A percentile compares a stretch with the other conserved stretches of the same genome.
phyloP scores from a whole-genome alignment of 1,140 invertebrate genomes.

The Aporrectodea caliginosa region DNA sequence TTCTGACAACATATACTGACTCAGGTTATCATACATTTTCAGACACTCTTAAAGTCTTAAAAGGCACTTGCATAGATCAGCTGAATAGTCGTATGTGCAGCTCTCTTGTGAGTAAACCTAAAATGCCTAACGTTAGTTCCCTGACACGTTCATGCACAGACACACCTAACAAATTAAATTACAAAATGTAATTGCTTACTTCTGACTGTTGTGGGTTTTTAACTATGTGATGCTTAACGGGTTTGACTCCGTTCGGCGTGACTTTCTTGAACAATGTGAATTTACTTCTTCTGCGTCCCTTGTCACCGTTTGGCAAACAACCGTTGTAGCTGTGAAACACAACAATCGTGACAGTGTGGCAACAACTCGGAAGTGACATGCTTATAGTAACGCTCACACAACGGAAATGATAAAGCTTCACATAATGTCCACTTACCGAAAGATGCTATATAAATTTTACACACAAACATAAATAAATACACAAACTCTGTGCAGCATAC shows the following conservation, averaged over 20 bases:
- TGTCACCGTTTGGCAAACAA: slow-evolving; percentile 82
- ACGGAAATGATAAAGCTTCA: background rate
- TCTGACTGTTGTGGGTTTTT: slow-evolving; percentile 70
- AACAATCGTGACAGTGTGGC: background rate
- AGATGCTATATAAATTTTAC: background rate
- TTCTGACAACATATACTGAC: no score
- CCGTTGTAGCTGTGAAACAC: slow-evolving; percentile 81
- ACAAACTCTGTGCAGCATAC: no score
- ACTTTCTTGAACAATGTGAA: slow-evolving; percentile 82
- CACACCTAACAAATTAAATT: no score
- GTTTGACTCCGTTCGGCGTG: slow-evolving; percentile 84
- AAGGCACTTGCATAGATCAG: no score
- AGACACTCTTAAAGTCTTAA: no score
- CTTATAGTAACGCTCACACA: background rate
- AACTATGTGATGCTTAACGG: slow-evolving; percentile 90
- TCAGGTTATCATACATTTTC: no score
- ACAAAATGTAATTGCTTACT: slow-evolving; percentile 48
- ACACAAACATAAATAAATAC: background rate
- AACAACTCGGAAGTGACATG: background rate
- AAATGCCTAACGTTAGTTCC: no score
- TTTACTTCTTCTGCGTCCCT: slow-evolving; percentile 85
- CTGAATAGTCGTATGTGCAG: no score
- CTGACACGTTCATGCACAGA: no score
- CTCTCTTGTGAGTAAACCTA: no score
- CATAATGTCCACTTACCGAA: background rate